Conservation (phyloP, 2,888 invertebrate species). For the Melieria omissa region DNA sequence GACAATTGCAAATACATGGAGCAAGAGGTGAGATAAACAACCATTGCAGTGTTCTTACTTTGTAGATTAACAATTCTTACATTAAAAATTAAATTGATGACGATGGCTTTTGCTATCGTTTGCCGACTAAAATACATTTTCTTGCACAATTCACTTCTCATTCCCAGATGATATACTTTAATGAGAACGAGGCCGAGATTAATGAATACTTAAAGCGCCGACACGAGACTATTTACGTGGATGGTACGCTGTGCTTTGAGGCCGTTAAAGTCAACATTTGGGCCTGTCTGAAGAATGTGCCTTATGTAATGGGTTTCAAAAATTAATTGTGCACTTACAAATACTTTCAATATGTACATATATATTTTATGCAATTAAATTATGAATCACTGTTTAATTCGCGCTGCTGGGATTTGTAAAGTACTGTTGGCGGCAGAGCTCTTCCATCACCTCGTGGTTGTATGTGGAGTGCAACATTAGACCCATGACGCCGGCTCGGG, state of each 20-base stretch:
- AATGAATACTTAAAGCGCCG: constrained; percentile 55
- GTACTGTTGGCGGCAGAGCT: constrained; percentile 68
- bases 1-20: constrained; percentile 51
- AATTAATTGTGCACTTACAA: constrained; percentile 20
- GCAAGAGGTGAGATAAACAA: constrained; percentile 44
- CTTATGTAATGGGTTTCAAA: constrained; percentile 57
- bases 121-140: neutral
- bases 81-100: too few relatives aligned
- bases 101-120: neutral
- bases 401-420: constrained; percentile 48
- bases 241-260: constrained; percentile 49
- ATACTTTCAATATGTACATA: neutral
- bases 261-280: constrained; percentile 52
- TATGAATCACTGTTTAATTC: constrained; percentile 2
- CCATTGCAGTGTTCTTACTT: too few relatives aligned
- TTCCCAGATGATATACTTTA: constrained; percentile 54
- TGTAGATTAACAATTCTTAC: too few relatives aligned
- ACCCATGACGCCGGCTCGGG: constrained; percentile 90
- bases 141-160: constrained; percentile 11
- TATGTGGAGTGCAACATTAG: constrained; percentile 97
- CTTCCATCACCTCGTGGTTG: constrained; percentile 91
- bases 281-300: constrained; percentile 50
- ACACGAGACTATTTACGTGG: constrained; percentile 54
- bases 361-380: constrained; percentile 1
- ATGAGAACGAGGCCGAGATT: constrained; percentile 48